Base-by-base conservation (phyloP, 2,797 vertebrate species). In the Streptopelia turtur region DNA sequence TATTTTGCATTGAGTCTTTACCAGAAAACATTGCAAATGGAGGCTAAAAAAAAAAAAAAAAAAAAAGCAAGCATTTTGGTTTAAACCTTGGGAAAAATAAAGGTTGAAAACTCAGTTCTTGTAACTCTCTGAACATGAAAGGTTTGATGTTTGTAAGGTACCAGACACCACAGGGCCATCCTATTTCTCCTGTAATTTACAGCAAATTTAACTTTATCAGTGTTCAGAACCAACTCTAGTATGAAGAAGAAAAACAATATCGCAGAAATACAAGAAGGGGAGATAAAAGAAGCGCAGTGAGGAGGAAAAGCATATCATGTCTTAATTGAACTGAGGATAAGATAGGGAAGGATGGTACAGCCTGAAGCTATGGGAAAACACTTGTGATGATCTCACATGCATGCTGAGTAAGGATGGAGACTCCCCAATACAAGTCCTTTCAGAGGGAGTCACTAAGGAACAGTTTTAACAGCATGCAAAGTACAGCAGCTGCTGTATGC, bases 291-390 rank as follows among this genome's bases (percentile, higher is more conserved):
- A 88, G 35, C 88, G 60, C 49, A 59, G 50, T 0, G 6, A 95
- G 89, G 60, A 90, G 25, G 68, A 85, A 91, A 94, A 95, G 76
- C 45, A 18, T 76, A 65, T 63, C 70, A 57, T 27, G 16, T 80
- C 93, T 95, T 93, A 94, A 92, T 78, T 94, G 90, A 92, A 39
- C 50, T 17, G 72, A 59, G 87, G 74, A 65, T 69, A 83, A 90
- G 57, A 24, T 14, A 16, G 17, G 59, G 35, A 76, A 25, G 39
- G 79, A 74, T 87, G 59, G 66, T 66, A 43, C 1, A 13, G 47
- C 87, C 90, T 78, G 77, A 39, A 96, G 93, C 50, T 39, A 49
- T 7, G 30, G 53, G 76, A 70, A 90, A 86, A 80, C 56, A 47
- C 55, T 90, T 80, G 16, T 43, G 45, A 37, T 9, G 86, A 71